A percentile compares a stretch with the other conserved stretches of the same genome.
phyloP scores from a whole-genome alignment of 2,113 vertebrate genomes.

The Dromas ardeola region DNA sequence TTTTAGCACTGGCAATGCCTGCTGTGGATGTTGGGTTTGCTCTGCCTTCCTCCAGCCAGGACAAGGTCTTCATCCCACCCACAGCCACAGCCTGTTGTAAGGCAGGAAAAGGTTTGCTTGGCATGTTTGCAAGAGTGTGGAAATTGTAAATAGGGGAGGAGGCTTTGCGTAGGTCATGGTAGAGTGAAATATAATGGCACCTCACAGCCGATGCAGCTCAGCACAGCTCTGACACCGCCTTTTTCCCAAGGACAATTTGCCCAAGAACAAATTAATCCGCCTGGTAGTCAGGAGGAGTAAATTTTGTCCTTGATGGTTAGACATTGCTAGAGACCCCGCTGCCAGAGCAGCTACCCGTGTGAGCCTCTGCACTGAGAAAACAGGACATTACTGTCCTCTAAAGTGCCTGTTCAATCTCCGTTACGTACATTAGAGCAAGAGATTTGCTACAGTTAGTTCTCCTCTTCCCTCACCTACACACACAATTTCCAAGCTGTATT shows the following conservation, averaged over 20 bases:
- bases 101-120: neutral
- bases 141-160: neutral
- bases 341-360: neutral
- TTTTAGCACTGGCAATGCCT: neutral
- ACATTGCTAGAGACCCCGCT: neutral
- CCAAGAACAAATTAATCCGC: neutral
- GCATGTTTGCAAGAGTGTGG: neutral
- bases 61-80: neutral
- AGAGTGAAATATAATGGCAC: neutral
- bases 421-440: neutral
- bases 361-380: neutral
- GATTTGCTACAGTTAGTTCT: neutral
- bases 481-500: neutral
- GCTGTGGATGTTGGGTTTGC: neutral
- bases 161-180: neutral
- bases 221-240: neutral
- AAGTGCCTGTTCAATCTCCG: neutral
- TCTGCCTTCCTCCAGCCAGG: neutral
- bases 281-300: neutral
- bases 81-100: fast-evolving
- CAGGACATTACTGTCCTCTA: fast-evolving
- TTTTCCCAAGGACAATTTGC: neutral
- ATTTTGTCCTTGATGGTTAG: neutral
- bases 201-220: neutral
- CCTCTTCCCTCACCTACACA: neutral